Conservation (phyloP, 2,113 vertebrate genomes). For the Pedionomus torquatus region DNA sequence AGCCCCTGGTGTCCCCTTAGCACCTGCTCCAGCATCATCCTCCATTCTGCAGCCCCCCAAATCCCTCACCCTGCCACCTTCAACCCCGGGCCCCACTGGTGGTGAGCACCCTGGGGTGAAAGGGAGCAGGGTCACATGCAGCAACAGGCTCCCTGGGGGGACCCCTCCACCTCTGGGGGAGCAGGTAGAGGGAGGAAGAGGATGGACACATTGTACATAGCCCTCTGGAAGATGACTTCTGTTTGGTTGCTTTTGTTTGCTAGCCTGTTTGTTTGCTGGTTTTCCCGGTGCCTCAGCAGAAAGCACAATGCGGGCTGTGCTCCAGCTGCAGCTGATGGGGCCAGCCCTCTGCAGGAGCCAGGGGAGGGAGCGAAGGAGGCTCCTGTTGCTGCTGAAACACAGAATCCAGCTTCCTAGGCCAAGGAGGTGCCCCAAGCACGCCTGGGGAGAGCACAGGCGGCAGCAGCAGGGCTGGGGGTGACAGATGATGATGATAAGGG, state of each 20-base stretch:
- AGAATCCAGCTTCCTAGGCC: background rate
- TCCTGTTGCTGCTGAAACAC: background rate
- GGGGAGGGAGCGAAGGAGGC: background rate
- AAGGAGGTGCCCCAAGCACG: rapidly evolving
- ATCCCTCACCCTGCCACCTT: background rate
- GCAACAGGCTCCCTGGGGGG: background rate
- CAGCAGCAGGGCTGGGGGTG: rapidly evolving
- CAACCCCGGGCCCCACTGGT: background rate
- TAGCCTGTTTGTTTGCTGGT: background rate
- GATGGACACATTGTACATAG: background rate
- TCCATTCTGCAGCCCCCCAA: background rate
- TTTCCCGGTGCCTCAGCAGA: background rate
- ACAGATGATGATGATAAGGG: background rate
- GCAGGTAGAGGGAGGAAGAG: slow-evolving; percentile 13
- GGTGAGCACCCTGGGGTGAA: background rate
- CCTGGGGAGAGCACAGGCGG: background rate
- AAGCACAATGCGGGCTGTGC: slow-evolving; percentile 39
- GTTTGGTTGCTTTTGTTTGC: too few species aligned
- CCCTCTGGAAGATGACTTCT: background rate
- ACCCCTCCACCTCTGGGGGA: background rate
- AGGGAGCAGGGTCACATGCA: background rate
- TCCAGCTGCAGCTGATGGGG: slow-evolving; percentile 24
- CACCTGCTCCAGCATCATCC: background rate
- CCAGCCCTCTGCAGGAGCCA: background rate
- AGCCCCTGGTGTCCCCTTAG: background rate